Percentiles rank a stretch among this genome's conserved stretches.
phyloP scores from a whole-genome alignment of 2,888 invertebrate genomes.

The Alviniconcha strummeri region DNA sequence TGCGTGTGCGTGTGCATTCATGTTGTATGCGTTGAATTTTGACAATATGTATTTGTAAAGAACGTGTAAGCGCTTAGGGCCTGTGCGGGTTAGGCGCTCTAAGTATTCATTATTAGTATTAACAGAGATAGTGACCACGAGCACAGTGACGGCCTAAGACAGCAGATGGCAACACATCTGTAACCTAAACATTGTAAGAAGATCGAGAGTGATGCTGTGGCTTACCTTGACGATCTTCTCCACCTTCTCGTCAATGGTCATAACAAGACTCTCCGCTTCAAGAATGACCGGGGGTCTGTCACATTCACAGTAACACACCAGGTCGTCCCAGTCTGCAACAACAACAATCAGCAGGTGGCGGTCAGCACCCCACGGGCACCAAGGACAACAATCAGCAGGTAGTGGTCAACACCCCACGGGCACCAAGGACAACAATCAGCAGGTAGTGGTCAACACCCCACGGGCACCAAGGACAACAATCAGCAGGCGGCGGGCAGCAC shows the following conservation, averaged over 20 bases:
- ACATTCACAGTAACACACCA: constrained; percentile 46
- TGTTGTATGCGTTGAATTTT: no score
- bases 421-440: neutral
- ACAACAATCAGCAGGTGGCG: neutral
- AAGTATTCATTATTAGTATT: no score
- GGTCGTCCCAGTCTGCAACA: constrained; percentile 25
- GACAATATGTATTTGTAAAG: no score
- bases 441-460: no score
- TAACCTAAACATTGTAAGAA: neutral
- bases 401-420: neutral
- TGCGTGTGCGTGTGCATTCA: no score
- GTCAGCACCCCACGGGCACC: no score
- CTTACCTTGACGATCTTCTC: constrained; percentile 31
- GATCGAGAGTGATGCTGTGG: neutral
- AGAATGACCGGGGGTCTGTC: constrained; percentile 42
- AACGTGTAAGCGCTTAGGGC: no score
- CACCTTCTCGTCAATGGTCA: constrained; percentile 41
- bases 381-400: neutral
- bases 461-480: no score
- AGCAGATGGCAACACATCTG: no score
- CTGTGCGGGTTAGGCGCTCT: no score
- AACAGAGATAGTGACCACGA: no score
- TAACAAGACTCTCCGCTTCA: constrained; percentile 36
- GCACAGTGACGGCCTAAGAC: no score
- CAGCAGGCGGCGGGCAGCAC: neutral